Conservation (phyloP, 2,888 invertebrate species). For the Artemia sinica region DNA sequence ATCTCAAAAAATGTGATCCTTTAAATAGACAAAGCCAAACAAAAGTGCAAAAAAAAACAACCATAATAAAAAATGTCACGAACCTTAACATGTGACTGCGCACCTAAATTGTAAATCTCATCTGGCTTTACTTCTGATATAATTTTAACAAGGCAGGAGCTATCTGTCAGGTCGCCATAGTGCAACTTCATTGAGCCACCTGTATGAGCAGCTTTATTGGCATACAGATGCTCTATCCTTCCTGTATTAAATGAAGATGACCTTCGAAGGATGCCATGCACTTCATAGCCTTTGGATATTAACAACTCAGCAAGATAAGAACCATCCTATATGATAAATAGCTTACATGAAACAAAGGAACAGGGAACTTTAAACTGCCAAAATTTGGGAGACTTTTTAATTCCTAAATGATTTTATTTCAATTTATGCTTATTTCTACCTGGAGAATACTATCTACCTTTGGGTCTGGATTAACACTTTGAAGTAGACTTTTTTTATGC, state of each 20-base stretch:
- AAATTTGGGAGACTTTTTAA: too few species aligned
- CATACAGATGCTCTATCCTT: slow-evolving; percentile 87
- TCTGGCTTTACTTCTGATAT: slow-evolving; percentile 59
- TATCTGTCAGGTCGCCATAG: slow-evolving; percentile 97
- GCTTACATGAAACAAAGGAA: not conserved
- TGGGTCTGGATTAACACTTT: too few species aligned
- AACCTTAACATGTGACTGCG: slow-evolving; percentile 97
- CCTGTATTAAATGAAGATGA: slow-evolving; percentile 92
- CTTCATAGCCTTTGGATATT: slow-evolving; percentile 74
- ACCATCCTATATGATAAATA: slow-evolving; percentile 56
- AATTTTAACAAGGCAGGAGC: slow-evolving; percentile 76
- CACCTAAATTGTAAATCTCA: slow-evolving; percentile 95
- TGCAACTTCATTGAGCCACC: slow-evolving; percentile 79
- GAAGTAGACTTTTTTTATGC: too few species aligned
- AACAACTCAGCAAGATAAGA: slow-evolving; percentile 90
- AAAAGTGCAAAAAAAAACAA: slow-evolving; percentile 13
- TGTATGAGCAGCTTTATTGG: slow-evolving; percentile 70
- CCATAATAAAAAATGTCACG: slow-evolving; percentile 24
- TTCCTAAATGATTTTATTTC: too few species aligned
- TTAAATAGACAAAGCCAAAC: not conserved
- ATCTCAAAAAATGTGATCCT: too few species aligned
- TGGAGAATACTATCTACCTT: too few species aligned
- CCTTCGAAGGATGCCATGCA: slow-evolving; percentile 86
- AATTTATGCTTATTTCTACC: too few species aligned
- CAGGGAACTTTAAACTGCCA: too few species aligned